These are phyloP conservation scores for Rhea americana DNA, from an alignment of 2,113 vertebrate species.

Conservation along the genomic window DNA sequence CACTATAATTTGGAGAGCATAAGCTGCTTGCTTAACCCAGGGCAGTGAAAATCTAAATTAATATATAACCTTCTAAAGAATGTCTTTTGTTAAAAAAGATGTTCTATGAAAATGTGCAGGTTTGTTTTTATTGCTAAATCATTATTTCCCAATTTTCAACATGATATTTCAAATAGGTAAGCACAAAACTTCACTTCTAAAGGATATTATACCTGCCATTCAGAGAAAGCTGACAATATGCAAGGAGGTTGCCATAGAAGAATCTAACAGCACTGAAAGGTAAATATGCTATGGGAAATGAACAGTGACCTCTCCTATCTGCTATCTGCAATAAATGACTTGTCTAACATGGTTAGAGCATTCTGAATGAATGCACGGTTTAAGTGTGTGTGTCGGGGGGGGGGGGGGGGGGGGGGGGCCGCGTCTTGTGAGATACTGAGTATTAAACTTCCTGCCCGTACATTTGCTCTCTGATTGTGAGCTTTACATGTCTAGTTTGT, in stretches of 20 bases:
- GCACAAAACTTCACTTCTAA: constrained; percentile 67
- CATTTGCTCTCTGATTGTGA: neutral
- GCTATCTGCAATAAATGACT: neutral
- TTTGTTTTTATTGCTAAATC: neutral
- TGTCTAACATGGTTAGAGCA: fast-evolving
- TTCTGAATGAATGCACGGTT: neutral
- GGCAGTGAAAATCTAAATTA: neutral
- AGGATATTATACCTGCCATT: constrained; percentile 75
- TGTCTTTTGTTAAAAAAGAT: neutral
- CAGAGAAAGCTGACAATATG: constrained; percentile 76
- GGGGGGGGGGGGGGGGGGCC: too few relatives aligned
- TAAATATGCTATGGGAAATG: constrained; percentile 43
- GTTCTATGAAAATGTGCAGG: neutral
- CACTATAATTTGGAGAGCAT: neutral
- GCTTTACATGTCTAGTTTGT: neutral
- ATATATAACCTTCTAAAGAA: neutral
- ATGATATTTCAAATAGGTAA: constrained; percentile 68
- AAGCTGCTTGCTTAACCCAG: neutral
- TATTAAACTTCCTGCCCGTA: neutral
- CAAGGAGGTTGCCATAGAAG: constrained; percentile 67
- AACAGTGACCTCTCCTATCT: neutral
- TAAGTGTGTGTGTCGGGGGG: neutral
- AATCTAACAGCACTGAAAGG: constrained; percentile 76
- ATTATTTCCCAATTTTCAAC: neutral
- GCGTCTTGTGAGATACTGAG: neutral